Evolutionary conservation across 2,888 invertebrate genomes (phyloP).

Genomic region (Rhagophthalmus giganteus): DNA sequence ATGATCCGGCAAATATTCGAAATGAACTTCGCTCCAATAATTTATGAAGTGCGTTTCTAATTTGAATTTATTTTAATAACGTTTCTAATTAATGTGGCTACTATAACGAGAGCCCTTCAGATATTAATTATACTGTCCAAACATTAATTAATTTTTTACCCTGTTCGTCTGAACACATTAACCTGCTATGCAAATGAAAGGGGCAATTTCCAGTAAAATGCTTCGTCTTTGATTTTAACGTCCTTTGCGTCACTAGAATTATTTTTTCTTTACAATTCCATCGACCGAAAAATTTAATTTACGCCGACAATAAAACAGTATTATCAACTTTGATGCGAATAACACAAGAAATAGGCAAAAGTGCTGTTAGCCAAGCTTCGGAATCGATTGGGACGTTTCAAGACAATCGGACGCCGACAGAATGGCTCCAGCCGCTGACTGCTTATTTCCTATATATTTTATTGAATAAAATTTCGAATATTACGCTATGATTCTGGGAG

Average conservation of each 20-base stretch:
- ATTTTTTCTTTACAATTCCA: background rate
- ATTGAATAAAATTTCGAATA: slow-evolving; percentile 19
- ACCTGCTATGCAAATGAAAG: no score
- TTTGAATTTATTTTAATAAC: background rate
- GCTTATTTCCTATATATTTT: slow-evolving; percentile 20
- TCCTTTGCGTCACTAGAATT: background rate
- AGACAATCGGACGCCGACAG: slow-evolving; percentile 33
- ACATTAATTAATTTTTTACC: background rate
- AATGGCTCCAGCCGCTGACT: slow-evolving; percentile 34
- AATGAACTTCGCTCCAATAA: no score
- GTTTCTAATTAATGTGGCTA: background rate
- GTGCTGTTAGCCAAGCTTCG: slow-evolving; percentile 11
- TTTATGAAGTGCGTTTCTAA: no score
- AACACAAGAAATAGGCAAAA: slow-evolving; percentile 20
- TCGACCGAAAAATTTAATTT: background rate
- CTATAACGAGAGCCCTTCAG: background rate
- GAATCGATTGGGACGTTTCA: slow-evolving; percentile 34
- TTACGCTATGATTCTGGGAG: slow-evolving; percentile 15
- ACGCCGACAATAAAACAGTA: slow-evolving; percentile 9
- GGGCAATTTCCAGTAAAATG: no score
- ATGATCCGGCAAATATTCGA: no score
- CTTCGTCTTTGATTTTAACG: background rate
- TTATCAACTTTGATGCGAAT: slow-evolving; percentile 19
- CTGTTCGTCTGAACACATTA: no score
- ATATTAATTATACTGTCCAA: background rate